These are phyloP conservation scores for Camptogramma bilineatum DNA, from an alignment of 2,888 invertebrate species.

Conservation along the genomic window DNA sequence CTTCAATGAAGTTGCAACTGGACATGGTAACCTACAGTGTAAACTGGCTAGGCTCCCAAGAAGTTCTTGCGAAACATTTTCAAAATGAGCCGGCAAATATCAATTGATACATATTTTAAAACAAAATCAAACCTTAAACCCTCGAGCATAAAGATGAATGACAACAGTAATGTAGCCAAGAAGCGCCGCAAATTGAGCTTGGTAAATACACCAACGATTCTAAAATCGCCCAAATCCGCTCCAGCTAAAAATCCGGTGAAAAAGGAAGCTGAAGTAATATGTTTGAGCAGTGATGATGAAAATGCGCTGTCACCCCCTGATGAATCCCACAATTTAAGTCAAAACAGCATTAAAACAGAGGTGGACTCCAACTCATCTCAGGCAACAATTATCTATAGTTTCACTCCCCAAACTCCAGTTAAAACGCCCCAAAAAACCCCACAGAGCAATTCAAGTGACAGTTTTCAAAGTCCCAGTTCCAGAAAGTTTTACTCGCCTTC, in stretches of 20 bases:
- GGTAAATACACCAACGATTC: slow-evolving; percentile 45
- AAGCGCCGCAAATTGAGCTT: slow-evolving; percentile 56
- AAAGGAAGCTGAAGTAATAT: slow-evolving; percentile 45
- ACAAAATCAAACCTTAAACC: slow-evolving; percentile 34
- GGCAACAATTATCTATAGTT: slow-evolving; percentile 41
- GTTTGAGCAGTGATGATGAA: slow-evolving; percentile 64
- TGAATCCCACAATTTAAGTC: slow-evolving; percentile 15
- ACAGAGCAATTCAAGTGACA: slow-evolving; percentile 37
- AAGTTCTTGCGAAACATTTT: neutral
- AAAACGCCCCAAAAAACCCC: slow-evolving; percentile 45
- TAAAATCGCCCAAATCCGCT: slow-evolving; percentile 47
- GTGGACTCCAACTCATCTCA: slow-evolving; percentile 27
- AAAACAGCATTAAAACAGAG: slow-evolving; percentile 19
- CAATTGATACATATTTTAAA: slow-evolving; percentile 44
- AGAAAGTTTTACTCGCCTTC: slow-evolving; percentile 67
- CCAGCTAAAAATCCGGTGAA: slow-evolving; percentile 22
- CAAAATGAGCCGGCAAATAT: slow-evolving; percentile 53
- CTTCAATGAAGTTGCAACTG: neutral
- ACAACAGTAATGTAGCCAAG: slow-evolving; percentile 38
- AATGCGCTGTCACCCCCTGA: slow-evolving; percentile 29
- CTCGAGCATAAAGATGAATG: slow-evolving; percentile 30
- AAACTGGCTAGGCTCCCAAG: slow-evolving; percentile 8
- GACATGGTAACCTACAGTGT: slow-evolving; percentile 1
- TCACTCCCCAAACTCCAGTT: slow-evolving; percentile 47
- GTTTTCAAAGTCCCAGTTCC: slow-evolving; percentile 44